Base-by-base conservation (phyloP, 2,113 vertebrate species). In the Entomyzon cyanotis region DNA sequence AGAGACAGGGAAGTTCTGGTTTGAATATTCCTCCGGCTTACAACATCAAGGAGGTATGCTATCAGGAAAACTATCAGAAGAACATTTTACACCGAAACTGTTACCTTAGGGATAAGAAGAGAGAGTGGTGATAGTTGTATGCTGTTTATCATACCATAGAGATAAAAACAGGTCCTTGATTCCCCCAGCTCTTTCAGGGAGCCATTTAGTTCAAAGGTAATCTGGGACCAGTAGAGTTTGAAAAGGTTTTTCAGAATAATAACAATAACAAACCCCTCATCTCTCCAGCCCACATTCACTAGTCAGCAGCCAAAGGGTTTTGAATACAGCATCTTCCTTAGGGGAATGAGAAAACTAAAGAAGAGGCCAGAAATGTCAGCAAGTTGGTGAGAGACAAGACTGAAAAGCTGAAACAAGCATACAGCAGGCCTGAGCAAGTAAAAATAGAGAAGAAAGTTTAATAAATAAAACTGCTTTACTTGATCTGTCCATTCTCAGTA, bases 391-490 rank as follows among this genome's bases (percentile, higher is more conserved):
- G 37, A 92, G 56, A 49, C 25, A 50, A 89, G 78, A 83, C 27
- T 42, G 47, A 86, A 64, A 94, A 84, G 52, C 33, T 59, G 86
- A 90, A 91, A 86, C 10, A 89, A 67, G 76, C 58, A 84, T 22
- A 91, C 55, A 78, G 53, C 28, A 95, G 18, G 20, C 49, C 76
- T 84, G 35, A 95, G 74, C 23, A 67, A 78, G 55, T 67, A 83
- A 44, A 82, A 94, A 78, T 12, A 75, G 55, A 89, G 47, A 85
- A 89, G 75, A 28, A 56, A 84, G 52, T 46, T 52, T 87, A 60
- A 71, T 80, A 80, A 71, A 84, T 86, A 92, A 89, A 96, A 86
- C 33, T 46, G 42, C 49, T 87, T 98, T 98, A 99, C 99, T 98
- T 99, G 94, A 46, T 95, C 16, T 65, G 5, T 39, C 97, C 98